A percentile compares a stretch with the other conserved stretches of the same genome.
These are phyloP conservation scores for Synanthedon formicaeformis DNA, from an alignment of 2,888 invertebrate species.

Conservation along the genomic window DNA sequence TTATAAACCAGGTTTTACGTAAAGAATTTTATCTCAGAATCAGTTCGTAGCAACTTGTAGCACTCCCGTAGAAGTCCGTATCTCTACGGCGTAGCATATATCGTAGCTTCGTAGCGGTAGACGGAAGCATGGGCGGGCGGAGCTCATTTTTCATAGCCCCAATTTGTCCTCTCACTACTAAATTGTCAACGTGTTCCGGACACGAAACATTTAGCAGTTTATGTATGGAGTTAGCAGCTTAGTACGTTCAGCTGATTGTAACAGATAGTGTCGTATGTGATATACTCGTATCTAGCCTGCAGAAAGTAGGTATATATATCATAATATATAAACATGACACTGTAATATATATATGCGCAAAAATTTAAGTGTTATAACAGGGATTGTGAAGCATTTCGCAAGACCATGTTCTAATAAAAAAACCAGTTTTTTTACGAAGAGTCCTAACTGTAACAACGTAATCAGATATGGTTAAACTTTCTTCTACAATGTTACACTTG, in stretches of 20 bases:
- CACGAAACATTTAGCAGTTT: constrained; percentile 4
- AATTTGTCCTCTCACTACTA: constrained; percentile 24
- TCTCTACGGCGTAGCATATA: neutral
- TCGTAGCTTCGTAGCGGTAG: neutral
- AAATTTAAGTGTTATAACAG: too few species aligned
- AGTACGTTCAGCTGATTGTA: neutral
- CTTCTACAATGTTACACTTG: too few species aligned
- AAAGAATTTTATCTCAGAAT: neutral
- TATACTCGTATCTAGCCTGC: neutral
- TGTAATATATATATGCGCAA: too few species aligned
- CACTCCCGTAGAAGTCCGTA: neutral
- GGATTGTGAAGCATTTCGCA: too few species aligned
- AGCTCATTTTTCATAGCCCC: constrained; percentile 21
- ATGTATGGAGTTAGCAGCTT: constrained; percentile 1
- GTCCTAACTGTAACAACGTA: too few species aligned
- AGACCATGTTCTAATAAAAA: too few species aligned
- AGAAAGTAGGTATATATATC: too few species aligned
- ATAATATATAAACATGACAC: neutral
- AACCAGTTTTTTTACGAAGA: too few species aligned
- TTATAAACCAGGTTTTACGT: too few species aligned
- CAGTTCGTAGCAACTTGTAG: neutral
- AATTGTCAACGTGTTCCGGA: constrained; percentile 17
- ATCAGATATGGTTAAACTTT: too few species aligned
- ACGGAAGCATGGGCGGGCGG: neutral
- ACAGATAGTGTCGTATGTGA: neutral